A percentile compares a stretch with the other conserved stretches of the same genome.
Evolutionary conservation across 2,113 vertebrate species (phyloP).

Genomic region (human (Homo sapiens)): DNA sequence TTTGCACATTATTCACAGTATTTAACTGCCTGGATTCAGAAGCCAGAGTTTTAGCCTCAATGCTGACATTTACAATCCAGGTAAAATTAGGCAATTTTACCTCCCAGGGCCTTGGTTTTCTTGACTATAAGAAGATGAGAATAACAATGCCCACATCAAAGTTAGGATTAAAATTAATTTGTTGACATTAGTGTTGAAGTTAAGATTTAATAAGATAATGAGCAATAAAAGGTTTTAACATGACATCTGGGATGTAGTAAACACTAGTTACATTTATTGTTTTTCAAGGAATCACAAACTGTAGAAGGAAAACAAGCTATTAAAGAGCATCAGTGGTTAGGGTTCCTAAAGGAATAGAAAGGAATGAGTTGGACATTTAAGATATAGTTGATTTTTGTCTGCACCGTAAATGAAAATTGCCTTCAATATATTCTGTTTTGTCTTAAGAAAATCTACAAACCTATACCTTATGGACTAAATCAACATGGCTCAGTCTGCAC

Average conservation of each 20-base stretch:
- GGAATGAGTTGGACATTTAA: neutral
- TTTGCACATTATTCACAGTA: neutral
- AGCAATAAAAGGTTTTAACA: constrained; percentile 8
- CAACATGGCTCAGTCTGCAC: neutral
- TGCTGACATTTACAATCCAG: neutral
- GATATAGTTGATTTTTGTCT: constrained; percentile 10
- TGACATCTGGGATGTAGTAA: neutral
- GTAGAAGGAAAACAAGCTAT: constrained; percentile 19
- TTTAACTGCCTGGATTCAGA: neutral
- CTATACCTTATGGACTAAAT: neutral
- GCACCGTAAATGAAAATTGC: constrained; percentile 28
- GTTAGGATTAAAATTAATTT: neutral
- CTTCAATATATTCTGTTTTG: neutral
- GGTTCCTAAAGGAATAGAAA: neutral
- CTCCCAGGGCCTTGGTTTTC: neutral
- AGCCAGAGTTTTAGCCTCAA: neutral
- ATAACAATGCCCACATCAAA: neutral
- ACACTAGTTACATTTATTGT: constrained; percentile 26
- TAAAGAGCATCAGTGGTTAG: neutral
- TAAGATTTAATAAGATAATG: constrained; percentile 43
- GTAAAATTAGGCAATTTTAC: neutral
- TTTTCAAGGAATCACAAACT: neutral
- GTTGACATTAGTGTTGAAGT: neutral
- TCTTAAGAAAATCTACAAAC: constrained; percentile 2
- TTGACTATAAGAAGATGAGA: neutral